Percentiles rank a stretch among this genome's conserved stretches.
These are phyloP conservation scores for Latrodectus geometricus DNA, from an alignment of 1,140 invertebrate species.

Conservation along the genomic window DNA sequence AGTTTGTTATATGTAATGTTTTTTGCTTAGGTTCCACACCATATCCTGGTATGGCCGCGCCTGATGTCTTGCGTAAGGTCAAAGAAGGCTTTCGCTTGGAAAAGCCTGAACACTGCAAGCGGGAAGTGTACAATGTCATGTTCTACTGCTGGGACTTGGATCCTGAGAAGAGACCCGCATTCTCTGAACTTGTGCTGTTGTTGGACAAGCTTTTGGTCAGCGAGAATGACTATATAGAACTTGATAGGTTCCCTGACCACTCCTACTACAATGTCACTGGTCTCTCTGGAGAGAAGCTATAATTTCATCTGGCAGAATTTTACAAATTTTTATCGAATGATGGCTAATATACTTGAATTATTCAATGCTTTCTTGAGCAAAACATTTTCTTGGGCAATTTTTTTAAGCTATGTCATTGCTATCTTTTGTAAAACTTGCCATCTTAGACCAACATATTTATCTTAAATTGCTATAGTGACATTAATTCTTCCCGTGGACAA, in stretches of 20 bases:
- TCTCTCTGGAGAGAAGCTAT: conserved; percentile 79
- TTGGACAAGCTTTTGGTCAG: conserved; percentile 84
- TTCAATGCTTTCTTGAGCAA: too few relatives aligned
- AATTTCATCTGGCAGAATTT: neutral
- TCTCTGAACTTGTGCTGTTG: conserved; percentile 83
- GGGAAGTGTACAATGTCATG: conserved; percentile 97
- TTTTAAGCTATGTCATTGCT: too few relatives aligned
- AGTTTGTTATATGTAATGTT: too few relatives aligned
- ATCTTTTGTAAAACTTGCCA: too few relatives aligned
- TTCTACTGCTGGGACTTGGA: conserved; percentile 99
- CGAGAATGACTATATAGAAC: conserved; percentile 91
- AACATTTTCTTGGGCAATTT: too few relatives aligned
- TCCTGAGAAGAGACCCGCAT: conserved; percentile 97
- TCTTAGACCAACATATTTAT: too few relatives aligned
- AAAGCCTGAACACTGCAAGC: conserved; percentile 91
- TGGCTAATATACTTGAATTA: too few relatives aligned
- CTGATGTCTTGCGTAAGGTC: conserved; percentile 98
- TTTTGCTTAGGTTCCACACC: conserved; percentile 97
- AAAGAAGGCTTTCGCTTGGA: conserved; percentile 99
- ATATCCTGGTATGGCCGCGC: conserved; percentile 98
- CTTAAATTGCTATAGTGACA: too few relatives aligned
- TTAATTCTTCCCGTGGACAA: too few relatives aligned
- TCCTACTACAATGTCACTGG: conserved; percentile 87
- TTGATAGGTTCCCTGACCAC: conserved; percentile 91
- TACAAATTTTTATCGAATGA: too few relatives aligned